A percentile compares a stretch with the other conserved stretches of the same genome.
These are phyloP conservation scores for Zaprionus ornatus DNA, from an alignment of 1,140 invertebrate species.

Conservation along the genomic window DNA sequence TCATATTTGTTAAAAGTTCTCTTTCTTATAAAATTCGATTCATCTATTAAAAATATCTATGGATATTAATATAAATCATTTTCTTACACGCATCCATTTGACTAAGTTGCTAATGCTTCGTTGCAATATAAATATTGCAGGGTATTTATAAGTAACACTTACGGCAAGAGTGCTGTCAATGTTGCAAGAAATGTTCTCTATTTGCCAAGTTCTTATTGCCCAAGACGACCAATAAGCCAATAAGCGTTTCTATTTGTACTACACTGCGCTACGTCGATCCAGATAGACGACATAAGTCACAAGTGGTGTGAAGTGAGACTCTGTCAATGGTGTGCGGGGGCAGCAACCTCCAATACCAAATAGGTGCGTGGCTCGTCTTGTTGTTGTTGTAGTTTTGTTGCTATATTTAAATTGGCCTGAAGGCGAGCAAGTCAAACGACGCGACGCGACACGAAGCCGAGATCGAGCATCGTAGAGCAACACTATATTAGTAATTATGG, in stretches of 20 bases:
- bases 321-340: conserved; percentile 66
- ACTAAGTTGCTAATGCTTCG: no score
- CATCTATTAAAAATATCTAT: no score
- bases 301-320: conserved; percentile 29
- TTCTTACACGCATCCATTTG: no score
- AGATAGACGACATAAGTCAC: conserved; percentile 3
- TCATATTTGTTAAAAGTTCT: no score
- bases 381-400: conserved; percentile 5
- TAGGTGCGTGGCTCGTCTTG: conserved; percentile 39
- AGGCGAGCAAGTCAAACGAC: conserved; percentile 28
- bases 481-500: conserved; percentile 21
- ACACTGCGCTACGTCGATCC: background rate
- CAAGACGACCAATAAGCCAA: conserved; percentile 42
- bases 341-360: conserved; percentile 71
- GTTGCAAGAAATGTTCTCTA: conserved; percentile 11
- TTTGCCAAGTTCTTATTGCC: conserved; percentile 2
- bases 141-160: background rate
- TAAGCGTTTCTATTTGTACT: conserved; percentile 45
- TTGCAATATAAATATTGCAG: background rate
- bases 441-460: background rate
- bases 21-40: no score
- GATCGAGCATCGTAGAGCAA: conserved; percentile 1
- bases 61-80: no score
- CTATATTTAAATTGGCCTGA: conserved; percentile 39
- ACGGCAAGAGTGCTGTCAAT: background rate